These are phyloP conservation scores for Apamea epomidion DNA, from an alignment of 2,888 invertebrate species.

Conservation along the genomic window DNA sequence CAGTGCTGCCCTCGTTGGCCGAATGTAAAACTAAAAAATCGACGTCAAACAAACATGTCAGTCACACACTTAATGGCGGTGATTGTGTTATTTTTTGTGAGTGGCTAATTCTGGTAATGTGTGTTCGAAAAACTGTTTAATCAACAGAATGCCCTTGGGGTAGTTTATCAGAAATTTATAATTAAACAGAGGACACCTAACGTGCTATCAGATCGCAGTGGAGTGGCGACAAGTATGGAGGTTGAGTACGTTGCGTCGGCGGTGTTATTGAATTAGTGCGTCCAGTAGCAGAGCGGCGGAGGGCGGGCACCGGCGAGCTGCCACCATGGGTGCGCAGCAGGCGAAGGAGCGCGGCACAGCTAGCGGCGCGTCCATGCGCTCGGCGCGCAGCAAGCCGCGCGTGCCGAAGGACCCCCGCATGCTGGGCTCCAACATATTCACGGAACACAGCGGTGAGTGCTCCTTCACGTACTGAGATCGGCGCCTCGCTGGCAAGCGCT, in stretches of 20 bases:
- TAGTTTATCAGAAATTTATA: conserved; percentile 41
- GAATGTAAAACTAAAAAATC: conserved; percentile 77
- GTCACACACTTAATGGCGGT: conserved; percentile 86
- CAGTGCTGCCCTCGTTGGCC: conserved; percentile 71
- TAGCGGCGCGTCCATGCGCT: conserved; percentile 93
- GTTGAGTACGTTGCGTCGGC: conserved; percentile 74
- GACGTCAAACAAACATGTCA: conserved; percentile 85
- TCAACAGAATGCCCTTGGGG: conserved; percentile 60
- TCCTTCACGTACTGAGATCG: not conserved
- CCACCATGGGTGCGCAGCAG: conserved; percentile 97
- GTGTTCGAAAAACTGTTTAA: conserved; percentile 67
- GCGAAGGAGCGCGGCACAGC: conserved; percentile 96
- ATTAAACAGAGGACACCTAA: conserved; percentile 32
- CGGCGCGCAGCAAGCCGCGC: conserved; percentile 94
- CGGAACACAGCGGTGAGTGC: conserved; percentile 97
- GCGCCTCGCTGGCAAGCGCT: not conserved
- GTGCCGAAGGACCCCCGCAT: conserved; percentile 95
- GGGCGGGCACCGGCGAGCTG: conserved; percentile 63
- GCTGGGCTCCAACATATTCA: conserved; percentile 97
- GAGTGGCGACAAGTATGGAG: conserved; percentile 71
- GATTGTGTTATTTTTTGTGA: conserved; percentile 82
- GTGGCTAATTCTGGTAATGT: conserved; percentile 74
- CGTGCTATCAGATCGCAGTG: conserved; percentile 43
- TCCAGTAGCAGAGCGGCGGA: conserved; percentile 68
- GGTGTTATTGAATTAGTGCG: conserved; percentile 82